A percentile compares a stretch with the other conserved stretches of the same genome.
Evolutionary conservation across 2,113 vertebrate genomes (phyloP).

Genomic region (Esox niger): DNA sequence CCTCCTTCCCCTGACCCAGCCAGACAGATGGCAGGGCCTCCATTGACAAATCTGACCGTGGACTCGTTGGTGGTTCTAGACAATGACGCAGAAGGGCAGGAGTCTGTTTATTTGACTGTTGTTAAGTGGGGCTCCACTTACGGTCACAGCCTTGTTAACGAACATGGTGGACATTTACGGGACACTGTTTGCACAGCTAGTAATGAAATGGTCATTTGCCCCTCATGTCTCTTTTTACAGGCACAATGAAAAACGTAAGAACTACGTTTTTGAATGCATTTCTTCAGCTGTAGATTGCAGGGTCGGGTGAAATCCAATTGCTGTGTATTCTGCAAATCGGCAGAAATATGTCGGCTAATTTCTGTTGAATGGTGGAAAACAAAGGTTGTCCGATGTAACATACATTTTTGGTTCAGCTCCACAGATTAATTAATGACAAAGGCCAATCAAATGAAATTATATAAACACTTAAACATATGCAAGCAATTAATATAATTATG

Average conservation of each 20-base stretch:
- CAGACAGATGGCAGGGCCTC: neutral
- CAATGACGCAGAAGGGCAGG: neutral
- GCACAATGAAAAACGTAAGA: constrained; percentile 3
- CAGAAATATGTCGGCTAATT: neutral
- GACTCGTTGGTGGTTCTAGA: neutral
- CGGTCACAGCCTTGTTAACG: neutral
- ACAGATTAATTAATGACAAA: neutral
- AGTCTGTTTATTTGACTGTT: constrained; percentile 16
- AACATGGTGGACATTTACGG: neutral
- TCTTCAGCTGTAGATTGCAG: neutral
- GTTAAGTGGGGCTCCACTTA: neutral
- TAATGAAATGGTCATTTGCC: constrained; percentile 4
- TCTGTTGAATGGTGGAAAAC: neutral
- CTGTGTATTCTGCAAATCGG: neutral
- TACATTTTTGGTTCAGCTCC: neutral
- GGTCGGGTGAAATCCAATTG: neutral
- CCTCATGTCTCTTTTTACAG: constrained; percentile 4
- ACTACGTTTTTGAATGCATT: neutral
- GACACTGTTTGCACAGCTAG: constrained; percentile 11
- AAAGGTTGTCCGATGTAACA: neutral
- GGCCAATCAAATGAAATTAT: neutral
- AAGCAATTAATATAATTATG: neutral
- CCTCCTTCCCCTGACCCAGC: neutral
- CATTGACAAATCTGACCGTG: neutral
- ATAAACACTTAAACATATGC: neutral